A percentile compares a stretch with the other conserved stretches of the same genome.
phyloP scores from a whole-genome alignment of 2,113 vertebrate species.

The Neodon shergylaensis region DNA sequence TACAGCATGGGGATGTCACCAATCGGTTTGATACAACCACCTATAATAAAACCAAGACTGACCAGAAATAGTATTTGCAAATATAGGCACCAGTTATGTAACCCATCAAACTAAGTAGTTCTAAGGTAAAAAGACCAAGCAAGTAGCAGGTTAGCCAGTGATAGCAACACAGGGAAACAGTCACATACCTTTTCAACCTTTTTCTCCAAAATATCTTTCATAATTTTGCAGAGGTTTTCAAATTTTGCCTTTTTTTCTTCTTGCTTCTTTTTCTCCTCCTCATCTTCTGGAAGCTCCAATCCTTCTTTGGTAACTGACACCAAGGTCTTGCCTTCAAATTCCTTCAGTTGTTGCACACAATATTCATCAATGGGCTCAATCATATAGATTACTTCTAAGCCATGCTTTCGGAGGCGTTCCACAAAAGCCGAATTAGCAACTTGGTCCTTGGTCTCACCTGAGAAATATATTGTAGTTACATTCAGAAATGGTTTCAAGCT shows the following conservation, averaged over 20 bases:
- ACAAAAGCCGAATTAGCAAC: constrained; percentile 91
- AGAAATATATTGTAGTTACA: rapidly evolving
- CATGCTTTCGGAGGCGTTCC: constrained; percentile 89
- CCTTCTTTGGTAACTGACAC: constrained; percentile 92
- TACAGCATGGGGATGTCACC: constrained; percentile 89
- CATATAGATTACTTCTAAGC: constrained; percentile 92
- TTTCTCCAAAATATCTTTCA: constrained; percentile 92
- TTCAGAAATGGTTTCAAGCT: neutral
- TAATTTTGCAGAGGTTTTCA: constrained; percentile 91
- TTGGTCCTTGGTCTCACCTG: constrained; percentile 92
- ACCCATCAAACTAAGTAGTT: neutral
- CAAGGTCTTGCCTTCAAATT: constrained; percentile 91
- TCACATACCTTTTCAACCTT: constrained; percentile 90
- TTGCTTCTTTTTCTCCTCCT: constrained; percentile 91
- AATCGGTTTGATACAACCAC: constrained; percentile 89
- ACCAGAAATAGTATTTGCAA: neutral
- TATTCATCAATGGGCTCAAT: constrained; percentile 92
- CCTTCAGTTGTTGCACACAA: constrained; percentile 91
- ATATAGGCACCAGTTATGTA: neutral
- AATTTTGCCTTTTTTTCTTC: constrained; percentile 91
- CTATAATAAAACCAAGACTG: constrained; percentile 62
- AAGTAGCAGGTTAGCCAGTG: neutral
- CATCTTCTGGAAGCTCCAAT: constrained; percentile 91
- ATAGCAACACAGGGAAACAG: neutral
- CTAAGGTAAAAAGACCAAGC: neutral